Conservation (phyloP, 2,113 vertebrate species). For the Scatophagus argus region DNA sequence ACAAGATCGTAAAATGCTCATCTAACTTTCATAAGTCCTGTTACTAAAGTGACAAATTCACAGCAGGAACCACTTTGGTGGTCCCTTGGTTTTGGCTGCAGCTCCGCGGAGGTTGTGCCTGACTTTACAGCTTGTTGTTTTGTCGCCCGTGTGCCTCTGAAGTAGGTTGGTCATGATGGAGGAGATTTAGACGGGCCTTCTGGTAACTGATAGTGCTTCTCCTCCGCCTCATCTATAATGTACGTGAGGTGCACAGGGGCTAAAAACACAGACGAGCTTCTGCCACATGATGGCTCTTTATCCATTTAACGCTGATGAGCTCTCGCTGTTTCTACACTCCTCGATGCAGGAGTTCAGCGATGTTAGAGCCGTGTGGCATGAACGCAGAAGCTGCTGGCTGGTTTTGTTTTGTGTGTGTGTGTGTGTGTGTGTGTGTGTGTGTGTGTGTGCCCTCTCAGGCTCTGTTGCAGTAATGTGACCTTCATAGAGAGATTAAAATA, state of each 20-base stretch:
- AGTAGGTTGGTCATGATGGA: conserved; percentile 52
- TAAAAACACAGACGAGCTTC: conserved; percentile 42
- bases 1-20: conserved; percentile 85
- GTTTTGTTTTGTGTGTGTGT: conserved; percentile 20
- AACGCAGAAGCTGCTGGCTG: conserved; percentile 36
- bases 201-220: conserved; percentile 76
- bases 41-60: conserved; percentile 77
- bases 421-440: conserved; percentile 21
- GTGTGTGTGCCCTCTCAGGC: conserved; percentile 47
- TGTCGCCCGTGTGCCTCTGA: conserved; percentile 41
- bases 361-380: conserved; percentile 25
- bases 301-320: conserved; percentile 48
- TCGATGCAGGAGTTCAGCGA: conserved; percentile 42
- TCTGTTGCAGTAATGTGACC: conserved; percentile 76
- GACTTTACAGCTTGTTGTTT: conserved; percentile 46
- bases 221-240: conserved; percentile 77
- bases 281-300: conserved; percentile 32
- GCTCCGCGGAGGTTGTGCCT: conserved; percentile 19
- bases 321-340: conserved; percentile 38
- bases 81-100: conserved; percentile 21
- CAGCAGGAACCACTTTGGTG: conserved; percentile 54
- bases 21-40: conserved; percentile 84
- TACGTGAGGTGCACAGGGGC: conserved; percentile 55
- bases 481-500: conserved; percentile 81
- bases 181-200: conserved; percentile 66